Percentiles rank a stretch among this genome's conserved stretches.
phyloP scores from a whole-genome alignment of 2,113 vertebrate species.

The Dasyurus viverrinus region DNA sequence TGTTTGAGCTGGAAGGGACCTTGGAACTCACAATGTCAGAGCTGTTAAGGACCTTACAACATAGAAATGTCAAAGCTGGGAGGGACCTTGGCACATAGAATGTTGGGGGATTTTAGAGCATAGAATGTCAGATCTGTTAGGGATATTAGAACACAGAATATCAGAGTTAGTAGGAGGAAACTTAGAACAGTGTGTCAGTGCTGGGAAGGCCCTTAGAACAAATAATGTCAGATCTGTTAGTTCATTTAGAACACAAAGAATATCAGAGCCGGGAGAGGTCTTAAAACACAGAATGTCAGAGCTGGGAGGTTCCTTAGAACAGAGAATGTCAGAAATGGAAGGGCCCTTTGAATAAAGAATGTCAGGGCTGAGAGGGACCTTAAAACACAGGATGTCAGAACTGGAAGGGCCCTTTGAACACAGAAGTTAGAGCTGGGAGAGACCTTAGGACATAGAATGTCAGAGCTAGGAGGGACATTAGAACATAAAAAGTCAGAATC shows the following conservation, averaged over 20 bases:
- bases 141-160: no score
- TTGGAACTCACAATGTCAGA: no score
- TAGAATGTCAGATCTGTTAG: no score
- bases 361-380: background rate
- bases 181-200: no score
- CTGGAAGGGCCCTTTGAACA: background rate
- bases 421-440: background rate
- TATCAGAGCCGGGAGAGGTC: background rate
- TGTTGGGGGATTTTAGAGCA: no score
- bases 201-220: no score
- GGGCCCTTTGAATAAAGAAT: background rate
- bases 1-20: no score
- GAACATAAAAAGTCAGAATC: background rate
- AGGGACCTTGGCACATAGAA: no score
- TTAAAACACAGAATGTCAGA: background rate
- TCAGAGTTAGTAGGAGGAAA: no score
- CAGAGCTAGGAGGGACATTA: background rate
- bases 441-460: background rate
- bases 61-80: no score
- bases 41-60: no score
- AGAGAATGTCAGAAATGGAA: background rate
- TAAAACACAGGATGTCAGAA: background rate
- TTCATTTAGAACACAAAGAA: no score
- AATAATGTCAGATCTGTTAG: background rate
- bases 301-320: background rate